Evolutionary conservation across 2,888 invertebrate genomes (phyloP).

Genomic region (Psococerastis gibbosa): DNA sequence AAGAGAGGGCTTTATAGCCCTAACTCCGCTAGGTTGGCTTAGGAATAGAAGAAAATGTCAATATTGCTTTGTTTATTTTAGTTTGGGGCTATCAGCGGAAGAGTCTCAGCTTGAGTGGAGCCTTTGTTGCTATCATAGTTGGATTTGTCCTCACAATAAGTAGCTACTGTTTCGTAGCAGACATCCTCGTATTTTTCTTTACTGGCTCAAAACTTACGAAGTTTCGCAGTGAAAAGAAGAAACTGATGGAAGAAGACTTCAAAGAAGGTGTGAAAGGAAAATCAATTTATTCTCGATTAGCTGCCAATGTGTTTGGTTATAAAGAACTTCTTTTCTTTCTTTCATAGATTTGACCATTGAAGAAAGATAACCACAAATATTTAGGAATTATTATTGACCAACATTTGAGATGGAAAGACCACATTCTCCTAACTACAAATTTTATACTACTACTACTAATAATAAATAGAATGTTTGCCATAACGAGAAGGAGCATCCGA

Average conservation of each 20-base stretch:
- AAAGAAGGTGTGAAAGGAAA: conserved; percentile 44
- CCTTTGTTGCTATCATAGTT: conserved; percentile 46
- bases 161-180: conserved; percentile 53
- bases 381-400: too few relatives aligned
- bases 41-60: too few relatives aligned
- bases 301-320: neutral
- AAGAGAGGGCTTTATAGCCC: too few relatives aligned
- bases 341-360: too few relatives aligned
- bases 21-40: too few relatives aligned
- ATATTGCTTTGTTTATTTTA: neutral
- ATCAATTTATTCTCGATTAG: conserved; percentile 8
- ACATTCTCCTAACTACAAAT: too few relatives aligned
- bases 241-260: conserved; percentile 52
- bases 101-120: conserved; percentile 50
- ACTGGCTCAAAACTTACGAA: conserved; percentile 67
- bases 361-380: too few relatives aligned
- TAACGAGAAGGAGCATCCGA: too few relatives aligned
- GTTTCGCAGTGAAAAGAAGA: conserved; percentile 43
- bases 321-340: conserved; percentile 2
- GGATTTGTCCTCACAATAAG: conserved; percentile 61
- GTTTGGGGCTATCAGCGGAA: conserved; percentile 46
- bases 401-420: too few relatives aligned
- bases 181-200: conserved; percentile 57
- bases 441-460: too few relatives aligned
- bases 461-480: too few relatives aligned